Evolutionary conservation across 2,797 vertebrate genomes (phyloP), one percentile per base, ranked within the genome.

Genomic region (Pseudochromis fuscus): DNA sequence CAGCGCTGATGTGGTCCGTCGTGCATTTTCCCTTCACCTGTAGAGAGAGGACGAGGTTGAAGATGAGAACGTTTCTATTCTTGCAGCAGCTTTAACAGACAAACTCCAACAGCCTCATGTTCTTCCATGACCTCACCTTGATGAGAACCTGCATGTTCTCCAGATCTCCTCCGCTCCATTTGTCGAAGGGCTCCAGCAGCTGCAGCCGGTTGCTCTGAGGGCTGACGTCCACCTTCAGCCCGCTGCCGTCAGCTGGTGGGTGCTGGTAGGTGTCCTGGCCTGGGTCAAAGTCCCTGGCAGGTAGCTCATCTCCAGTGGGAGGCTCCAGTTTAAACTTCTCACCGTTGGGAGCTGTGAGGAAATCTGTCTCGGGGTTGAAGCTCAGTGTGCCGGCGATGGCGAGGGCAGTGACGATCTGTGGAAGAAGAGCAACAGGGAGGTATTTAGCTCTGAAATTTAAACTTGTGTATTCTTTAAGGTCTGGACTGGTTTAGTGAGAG

Each of bases 251-350:
- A 13, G 94, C 77, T 0, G 97, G 97, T 0, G 97, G 97, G 59
- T 98, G 94, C 88, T 98, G 97, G 85, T 99, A 99, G n/a, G 97
- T 98, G 90, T 99, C 96, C 91, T 97, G 96, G 44, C 97, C 97
- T 0, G 97, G 97, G 90, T 99, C 97, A 53, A 99, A 99, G 46
- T 95, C 95, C 88, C 94, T 86, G 60, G 66, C 77, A 2, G 97
- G 97, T 19, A 98, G 94, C 58, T 99, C 97, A 3, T 99, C 97
- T 12, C 96, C 97, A 0, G 88, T 94, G 1, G 97, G 97, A 9
- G 97, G 93, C 28, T 93, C 90, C 63, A 99, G 90, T 86, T 95
- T 96, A 88, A 99, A 99, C 82, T 96, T 97, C 90, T 97, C 95
- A 24, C 97, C 97, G 18, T 95, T 96, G 33, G 95, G 44, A 46